phyloP scores from a whole-genome alignment of 1,140 invertebrate genomes.

The Calephelis virginiensis region DNA sequence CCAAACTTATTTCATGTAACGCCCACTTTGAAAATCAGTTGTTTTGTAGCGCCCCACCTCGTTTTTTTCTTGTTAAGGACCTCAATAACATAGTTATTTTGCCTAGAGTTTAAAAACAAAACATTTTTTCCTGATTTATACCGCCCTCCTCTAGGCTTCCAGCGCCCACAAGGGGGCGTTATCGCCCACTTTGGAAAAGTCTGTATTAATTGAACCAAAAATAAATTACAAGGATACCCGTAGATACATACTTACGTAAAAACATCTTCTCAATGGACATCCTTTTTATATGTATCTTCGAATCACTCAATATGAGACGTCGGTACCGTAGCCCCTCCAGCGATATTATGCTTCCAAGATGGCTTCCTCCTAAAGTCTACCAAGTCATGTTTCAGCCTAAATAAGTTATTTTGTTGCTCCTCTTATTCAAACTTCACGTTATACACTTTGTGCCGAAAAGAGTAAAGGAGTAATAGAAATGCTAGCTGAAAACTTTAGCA shows the following conservation, averaged over 20 bases:
- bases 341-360: slow-evolving; percentile 33
- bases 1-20: too few relatives aligned
- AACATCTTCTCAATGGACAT: slow-evolving; percentile 46
- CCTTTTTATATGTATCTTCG: slow-evolving; percentile 42
- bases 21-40: too few relatives aligned
- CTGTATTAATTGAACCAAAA: too few relatives aligned
- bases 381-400: slow-evolving; percentile 39
- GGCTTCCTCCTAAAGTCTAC: slow-evolving; percentile 52
- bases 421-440: slow-evolving; percentile 36
- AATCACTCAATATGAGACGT: slow-evolving; percentile 49
- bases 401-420: slow-evolving; percentile 41
- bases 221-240: too few relatives aligned
- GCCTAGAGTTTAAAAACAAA: too few relatives aligned
- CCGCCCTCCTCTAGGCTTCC: too few relatives aligned
- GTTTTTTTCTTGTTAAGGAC: too few relatives aligned
- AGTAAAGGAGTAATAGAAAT: background rate
- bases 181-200: too few relatives aligned
- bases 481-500: background rate
- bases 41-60: too few relatives aligned
- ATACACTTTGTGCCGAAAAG: slow-evolving; percentile 53
- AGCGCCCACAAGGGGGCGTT: too few relatives aligned
- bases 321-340: slow-evolving; percentile 50
- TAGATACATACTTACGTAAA: slow-evolving; percentile 38
- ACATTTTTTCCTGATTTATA: too few relatives aligned
- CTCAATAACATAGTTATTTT: too few relatives aligned